Evolutionary conservation across 2,797 vertebrate species (phyloP).

Genomic region (Rhinella marina): DNA sequence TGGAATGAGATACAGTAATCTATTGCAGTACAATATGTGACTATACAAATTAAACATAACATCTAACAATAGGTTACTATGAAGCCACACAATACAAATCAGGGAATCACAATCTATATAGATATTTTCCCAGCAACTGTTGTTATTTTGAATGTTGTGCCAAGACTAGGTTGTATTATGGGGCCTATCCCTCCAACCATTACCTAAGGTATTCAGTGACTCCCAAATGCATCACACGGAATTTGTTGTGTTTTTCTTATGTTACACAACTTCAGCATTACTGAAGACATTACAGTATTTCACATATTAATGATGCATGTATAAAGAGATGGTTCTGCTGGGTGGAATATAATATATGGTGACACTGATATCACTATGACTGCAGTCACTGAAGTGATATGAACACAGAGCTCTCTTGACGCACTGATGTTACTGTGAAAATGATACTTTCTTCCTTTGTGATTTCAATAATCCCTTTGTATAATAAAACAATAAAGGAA

Average conservation of each 20-base stretch:
- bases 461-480: conserved; percentile 40
- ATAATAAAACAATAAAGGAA: conserved; percentile 38
- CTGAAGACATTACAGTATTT: not conserved
- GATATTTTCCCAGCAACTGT: not conserved
- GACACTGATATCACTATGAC: conserved; percentile 21
- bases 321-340: not conserved
- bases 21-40: not conserved
- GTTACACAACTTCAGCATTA: not conserved
- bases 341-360: not conserved
- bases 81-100: not conserved
- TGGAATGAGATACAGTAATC: not conserved
- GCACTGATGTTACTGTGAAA: conserved; percentile 58
- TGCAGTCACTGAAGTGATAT: conserved; percentile 18
- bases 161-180: conserved; percentile 5
- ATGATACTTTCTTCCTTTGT: conserved; percentile 42
- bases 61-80: not conserved
- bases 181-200: not conserved
- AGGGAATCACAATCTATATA: not conserved
- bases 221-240: not conserved
- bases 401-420: conserved; percentile 37
- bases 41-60: not conserved
- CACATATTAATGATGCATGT: not conserved
- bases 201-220: conserved; percentile 28
- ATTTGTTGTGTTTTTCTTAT: not conserved
- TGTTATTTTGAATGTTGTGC: not conserved